Conservation (phyloP, 2,888 invertebrate species). For the Selenia dentaria region DNA sequence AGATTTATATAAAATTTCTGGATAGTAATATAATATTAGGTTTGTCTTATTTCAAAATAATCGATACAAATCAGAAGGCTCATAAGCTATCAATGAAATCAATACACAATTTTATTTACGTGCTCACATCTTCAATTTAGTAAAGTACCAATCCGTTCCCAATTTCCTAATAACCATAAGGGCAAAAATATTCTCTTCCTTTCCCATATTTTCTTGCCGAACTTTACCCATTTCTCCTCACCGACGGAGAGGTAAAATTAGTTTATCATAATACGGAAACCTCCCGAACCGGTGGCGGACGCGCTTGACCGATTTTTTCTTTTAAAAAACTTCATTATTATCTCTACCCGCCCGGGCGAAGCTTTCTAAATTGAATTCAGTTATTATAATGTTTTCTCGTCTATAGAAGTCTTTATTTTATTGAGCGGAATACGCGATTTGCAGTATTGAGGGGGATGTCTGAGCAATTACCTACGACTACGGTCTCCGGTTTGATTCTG, state of each 20-base stretch:
- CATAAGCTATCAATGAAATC: background rate
- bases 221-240: slow-evolving; percentile 19
- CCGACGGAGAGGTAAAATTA: slow-evolving; percentile 17
- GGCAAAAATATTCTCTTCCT: slow-evolving; percentile 19
- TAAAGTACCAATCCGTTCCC: slow-evolving; percentile 19
- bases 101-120: slow-evolving; percentile 6
- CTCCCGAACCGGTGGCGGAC: background rate
- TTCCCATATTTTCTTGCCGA: slow-evolving; percentile 20
- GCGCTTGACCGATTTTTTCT: slow-evolving; percentile 28
- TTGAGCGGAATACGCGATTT: slow-evolving; percentile 36
- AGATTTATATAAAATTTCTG: no score
- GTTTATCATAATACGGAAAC: slow-evolving; percentile 23
- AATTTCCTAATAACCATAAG: slow-evolving; percentile 25
- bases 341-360: slow-evolving; percentile 34
- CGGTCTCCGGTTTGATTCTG: no score
- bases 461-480: slow-evolving; percentile 14
- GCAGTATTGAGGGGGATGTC: slow-evolving; percentile 19
- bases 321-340: slow-evolving; percentile 42
- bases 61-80: no score
- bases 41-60: no score
- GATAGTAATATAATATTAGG: no score
- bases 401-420: slow-evolving; percentile 50
- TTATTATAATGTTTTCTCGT: slow-evolving; percentile 55
- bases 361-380: slow-evolving; percentile 54
- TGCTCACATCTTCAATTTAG: slow-evolving; percentile 16